A percentile compares a stretch with the other conserved stretches of the same genome.
phyloP scores from a whole-genome alignment of 2,888 invertebrate species.

The Amphipoea oculea region DNA sequence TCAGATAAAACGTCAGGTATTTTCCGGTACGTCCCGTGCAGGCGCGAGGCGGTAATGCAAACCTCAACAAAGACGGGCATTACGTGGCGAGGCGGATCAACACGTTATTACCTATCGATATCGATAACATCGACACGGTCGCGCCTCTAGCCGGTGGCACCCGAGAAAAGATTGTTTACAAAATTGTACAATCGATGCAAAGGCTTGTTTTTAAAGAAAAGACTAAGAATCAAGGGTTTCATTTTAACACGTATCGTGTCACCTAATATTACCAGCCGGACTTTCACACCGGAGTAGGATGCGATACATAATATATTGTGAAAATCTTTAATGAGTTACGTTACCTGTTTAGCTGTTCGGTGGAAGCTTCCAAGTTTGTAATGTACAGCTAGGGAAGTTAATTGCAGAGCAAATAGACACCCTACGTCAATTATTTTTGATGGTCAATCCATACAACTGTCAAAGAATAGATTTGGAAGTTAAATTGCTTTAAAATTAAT shows the following conservation, averaged over 20 bases:
- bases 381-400: not conserved
- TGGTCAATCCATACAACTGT: too few relatives aligned
- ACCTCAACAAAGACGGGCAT: slow-evolving; percentile 50
- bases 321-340: not conserved
- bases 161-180: slow-evolving; percentile 21
- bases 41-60: slow-evolving; percentile 38
- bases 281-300: not conserved
- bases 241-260: not conserved
- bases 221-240: not conserved
- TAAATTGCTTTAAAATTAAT: not conserved
- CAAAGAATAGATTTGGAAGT: too few relatives aligned
- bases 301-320: not conserved
- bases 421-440: too few relatives aligned
- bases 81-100: slow-evolving; percentile 38
- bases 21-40: slow-evolving; percentile 38
- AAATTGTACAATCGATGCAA: slow-evolving; percentile 20
- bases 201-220: not conserved
- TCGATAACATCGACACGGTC: slow-evolving; percentile 28
- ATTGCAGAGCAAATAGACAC: not conserved
- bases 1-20: slow-evolving; percentile 49
- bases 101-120: slow-evolving; percentile 42
- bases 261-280: not conserved
- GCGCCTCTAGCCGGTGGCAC: slow-evolving; percentile 12
- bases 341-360: not conserved
- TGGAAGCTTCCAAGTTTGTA: not conserved